Evolutionary conservation across 2,797 vertebrate genomes (phyloP).

Genomic region (Cichlasoma orientale): DNA sequence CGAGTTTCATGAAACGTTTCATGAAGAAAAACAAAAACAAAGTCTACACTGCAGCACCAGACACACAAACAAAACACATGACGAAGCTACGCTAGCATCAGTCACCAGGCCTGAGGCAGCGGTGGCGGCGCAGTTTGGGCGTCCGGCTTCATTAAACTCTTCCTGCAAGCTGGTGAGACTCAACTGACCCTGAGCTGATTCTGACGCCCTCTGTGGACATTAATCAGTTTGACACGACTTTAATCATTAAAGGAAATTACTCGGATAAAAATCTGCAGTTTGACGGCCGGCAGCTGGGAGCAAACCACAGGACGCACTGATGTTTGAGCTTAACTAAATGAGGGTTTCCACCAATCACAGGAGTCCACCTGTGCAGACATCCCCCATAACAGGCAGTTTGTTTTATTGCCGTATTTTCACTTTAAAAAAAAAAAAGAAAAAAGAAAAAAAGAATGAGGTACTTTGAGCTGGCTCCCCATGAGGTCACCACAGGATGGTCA

Average conservation of each 20-base stretch:
- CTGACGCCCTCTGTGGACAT: constrained; percentile 54
- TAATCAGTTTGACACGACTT: background rate
- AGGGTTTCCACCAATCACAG: background rate
- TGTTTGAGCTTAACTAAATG: background rate
- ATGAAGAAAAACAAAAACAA: too few species aligned
- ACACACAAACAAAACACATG: background rate
- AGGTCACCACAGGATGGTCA: background rate
- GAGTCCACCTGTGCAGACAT: background rate
- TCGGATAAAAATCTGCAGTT: background rate
- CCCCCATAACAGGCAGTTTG: background rate
- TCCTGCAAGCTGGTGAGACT: constrained; percentile 65
- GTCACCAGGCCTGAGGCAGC: constrained; percentile 43
- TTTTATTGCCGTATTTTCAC: too few species aligned
- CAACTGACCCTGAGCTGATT: constrained; percentile 51
- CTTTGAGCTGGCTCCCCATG: background rate
- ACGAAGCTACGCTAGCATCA: constrained; percentile 19
- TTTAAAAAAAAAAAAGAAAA: background rate
- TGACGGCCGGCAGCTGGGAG: background rate
- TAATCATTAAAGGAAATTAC: background rate
- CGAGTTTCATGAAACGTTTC: background rate
- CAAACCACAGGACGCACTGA: background rate
- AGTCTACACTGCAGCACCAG: background rate
- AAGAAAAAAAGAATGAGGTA: background rate
- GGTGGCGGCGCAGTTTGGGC: background rate
- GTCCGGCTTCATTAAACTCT: constrained; percentile 41